Base-by-base conservation (phyloP, 2,797 vertebrate genomes). In the Xerus rutilus region DNA sequence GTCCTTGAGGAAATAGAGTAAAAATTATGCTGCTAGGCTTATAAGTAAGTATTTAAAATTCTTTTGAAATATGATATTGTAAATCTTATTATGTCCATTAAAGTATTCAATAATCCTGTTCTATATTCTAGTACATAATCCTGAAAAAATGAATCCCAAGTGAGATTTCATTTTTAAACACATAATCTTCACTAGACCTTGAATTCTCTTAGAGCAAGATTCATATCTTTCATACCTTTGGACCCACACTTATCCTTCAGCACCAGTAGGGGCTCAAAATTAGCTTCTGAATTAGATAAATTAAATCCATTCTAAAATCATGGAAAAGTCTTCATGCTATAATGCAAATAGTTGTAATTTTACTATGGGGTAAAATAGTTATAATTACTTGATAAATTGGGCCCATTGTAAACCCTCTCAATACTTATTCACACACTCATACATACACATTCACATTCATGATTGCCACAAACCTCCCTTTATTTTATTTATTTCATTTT, bases 151-250 rank as follows among this genome's bases (percentile, higher is more conserved):
- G 10, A 94, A 32, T 90, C 4, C 15, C 13, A 85, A 67, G 35
- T 70, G 39, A 45, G 74, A 64, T 70, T 93, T 97, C 88, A 89
- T 43, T 93, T 93, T 95, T 91, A n/a, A 83, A 74, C 32, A 76
- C 14, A 15, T 43, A 87, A 59, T 85, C 43, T 89, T 89, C 57
- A 74, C 10, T 73, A 52, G 39, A 89, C 8, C 73, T 17, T 77
- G 65, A 76, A 77, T 90, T 89, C 23, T 57, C 73, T 94, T 17
- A 94, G 54, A 49, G 20, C 3, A 93, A 28, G 30, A 11, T 59
- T 43, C 14, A 12, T 70, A 86, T 54, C 23, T 62, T 45, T n/a
- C 1, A 54, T 21, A 70, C 6, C 3, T 89, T 89, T 91, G 57
- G 8, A 78, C 13, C 35, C 14, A 85, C 0, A 57, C 17, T 73